Evolutionary conservation across 2,797 vertebrate species (phyloP), one percentile per base, ranked within the genome.

Genomic region (Cheirogaleus major): DNA sequence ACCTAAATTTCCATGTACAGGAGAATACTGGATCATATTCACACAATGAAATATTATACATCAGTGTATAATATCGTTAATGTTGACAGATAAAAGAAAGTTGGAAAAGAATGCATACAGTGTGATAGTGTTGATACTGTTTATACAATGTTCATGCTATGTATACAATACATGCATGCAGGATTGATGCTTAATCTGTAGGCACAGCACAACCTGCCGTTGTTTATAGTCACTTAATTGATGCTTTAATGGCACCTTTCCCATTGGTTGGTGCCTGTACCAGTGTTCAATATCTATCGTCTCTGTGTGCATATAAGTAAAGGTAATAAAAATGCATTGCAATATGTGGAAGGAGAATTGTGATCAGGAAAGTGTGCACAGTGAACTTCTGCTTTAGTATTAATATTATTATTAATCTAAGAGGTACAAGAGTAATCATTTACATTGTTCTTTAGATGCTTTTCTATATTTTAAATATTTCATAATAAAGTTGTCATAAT

Each of bases 401-500:
- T 65, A 63, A 13, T 45, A 38, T 22, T 69, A 48, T 65, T 72
- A 38, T 67, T 89, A 57, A 78, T 41, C 41, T 65, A 61, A 4
- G 15, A 84, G 22, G 12, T 50, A 59, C 14, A 50, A 73, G 1
- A 25, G 6, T 59, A 18, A 41, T 63, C 25, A 13, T 57, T 52
- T 45, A 48, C 55, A 7, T 38, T 63, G 30, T 52, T 43, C 10
- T 90, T 85, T 45, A 75, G 43, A 4, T 84, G 57, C 3, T 59
- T 82, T 78, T 48, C 5, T 25, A 22, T 50, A 25, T 48, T 45
- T 83, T 67, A 59, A 92, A 13, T 79, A 55, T 67, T 95, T 91
- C 13, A 20, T 80, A 88, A 41, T 84, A 65, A 78, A 80, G 43
- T 45, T 88, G 55, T 78, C 91, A 38, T 89, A 79, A 95, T 86